Conservation (phyloP, 2,113 vertebrate species). For the Corvus moneduloides region DNA sequence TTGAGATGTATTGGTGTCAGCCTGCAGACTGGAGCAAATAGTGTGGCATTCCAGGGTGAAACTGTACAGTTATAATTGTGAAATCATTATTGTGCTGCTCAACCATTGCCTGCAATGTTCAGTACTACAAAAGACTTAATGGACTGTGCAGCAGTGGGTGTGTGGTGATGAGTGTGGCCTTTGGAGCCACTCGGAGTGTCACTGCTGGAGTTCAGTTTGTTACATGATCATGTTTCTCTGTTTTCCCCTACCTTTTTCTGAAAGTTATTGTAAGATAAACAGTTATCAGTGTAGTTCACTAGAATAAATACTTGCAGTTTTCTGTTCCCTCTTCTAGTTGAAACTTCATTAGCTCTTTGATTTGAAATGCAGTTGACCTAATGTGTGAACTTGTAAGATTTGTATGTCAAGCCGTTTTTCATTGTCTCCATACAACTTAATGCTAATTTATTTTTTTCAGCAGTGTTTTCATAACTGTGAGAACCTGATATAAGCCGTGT, state of each 20-base stretch:
- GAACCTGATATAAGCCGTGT: constrained; percentile 48
- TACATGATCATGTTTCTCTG: neutral
- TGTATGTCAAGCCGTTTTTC: constrained; percentile 19
- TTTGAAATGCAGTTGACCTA: constrained; percentile 18
- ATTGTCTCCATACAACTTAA: constrained; percentile 24
- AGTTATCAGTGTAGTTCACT: neutral
- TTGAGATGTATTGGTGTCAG: neutral
- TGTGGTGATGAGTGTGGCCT: neutral
- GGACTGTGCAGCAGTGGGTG: neutral
- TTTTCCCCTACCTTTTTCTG: neutral
- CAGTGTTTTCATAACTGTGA: constrained; percentile 37
- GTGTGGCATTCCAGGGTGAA: neutral
- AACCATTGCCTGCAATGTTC: neutral
- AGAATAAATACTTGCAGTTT: neutral
- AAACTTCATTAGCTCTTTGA: neutral
- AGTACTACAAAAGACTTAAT: neutral
- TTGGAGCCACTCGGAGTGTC: neutral
- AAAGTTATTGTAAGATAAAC: neutral
- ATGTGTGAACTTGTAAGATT: neutral
- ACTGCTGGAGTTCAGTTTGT: neutral
- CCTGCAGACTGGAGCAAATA: neutral
- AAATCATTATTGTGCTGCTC: neutral
- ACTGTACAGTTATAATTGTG: neutral
- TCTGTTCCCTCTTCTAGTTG: neutral
- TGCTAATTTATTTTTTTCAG: constrained; percentile 45